Evolutionary conservation across 2,888 invertebrate genomes (phyloP), one percentile per base, ranked within the genome.

Genomic region (Tribolium freemani): DNA sequence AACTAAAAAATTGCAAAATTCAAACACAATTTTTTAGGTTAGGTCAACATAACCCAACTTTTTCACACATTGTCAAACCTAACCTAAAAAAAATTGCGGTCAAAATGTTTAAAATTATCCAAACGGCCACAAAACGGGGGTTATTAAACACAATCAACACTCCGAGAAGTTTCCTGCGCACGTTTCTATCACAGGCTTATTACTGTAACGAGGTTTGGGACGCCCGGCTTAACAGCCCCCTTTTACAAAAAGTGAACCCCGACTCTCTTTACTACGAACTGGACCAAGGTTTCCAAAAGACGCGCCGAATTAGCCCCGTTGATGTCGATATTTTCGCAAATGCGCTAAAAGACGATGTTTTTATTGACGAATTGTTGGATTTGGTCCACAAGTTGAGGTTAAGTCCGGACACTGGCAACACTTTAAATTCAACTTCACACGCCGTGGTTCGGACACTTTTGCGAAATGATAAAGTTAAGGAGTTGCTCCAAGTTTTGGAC

Each of bases 301-400:
- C 88, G 69, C 90, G 90, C 10, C 89, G 89, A 77, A 89, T 93
- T 10, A 93, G 91, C 85, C 92, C 94, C 2, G 89, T 96, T 21
- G 96, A 96, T 85, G 90, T 96, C 5, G 96, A 96, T 83, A 88
- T 96, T 78, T 94, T 94, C 85, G 92, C 91, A 0, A 94, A 96
- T 86, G 89, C 89, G 16, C 83, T 93, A 3, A 88, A 86, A 48
- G 89, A 90, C 63, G 89, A 90, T 53, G 84, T 88, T 0, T 89
- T 92, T 79, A 82, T 91, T 0, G 93, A 94, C 44, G 95, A 96
- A 85, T 84, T 96, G 5, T 89, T 92, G 75, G 93, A 94, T 83
- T 84, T 95, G 10, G 83, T 93, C 30, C 89, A 92, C 83, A 93
- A 91, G 83, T 88, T 96, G 67, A 88, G 97, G 71, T 87, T 92